A percentile compares a stretch with the other conserved stretches of the same genome.
phyloP scores from a whole-genome alignment of 2,113 vertebrate species.

The Podarcis muralis region DNA sequence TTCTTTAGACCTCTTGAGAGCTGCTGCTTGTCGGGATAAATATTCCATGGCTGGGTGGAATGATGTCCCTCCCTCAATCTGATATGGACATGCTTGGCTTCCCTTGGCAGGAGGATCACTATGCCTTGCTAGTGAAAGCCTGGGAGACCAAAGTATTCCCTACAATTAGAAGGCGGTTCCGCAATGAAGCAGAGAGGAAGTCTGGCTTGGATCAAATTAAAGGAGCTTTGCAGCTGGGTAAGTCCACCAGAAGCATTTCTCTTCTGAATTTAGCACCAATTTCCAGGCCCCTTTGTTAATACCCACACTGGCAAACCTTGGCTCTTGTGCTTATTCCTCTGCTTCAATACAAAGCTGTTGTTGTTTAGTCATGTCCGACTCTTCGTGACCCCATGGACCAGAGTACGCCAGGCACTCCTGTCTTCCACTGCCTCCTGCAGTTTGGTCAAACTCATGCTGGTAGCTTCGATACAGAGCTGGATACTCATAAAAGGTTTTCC shows the following conservation, averaged over 20 bases:
- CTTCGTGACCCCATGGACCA: too few species aligned
- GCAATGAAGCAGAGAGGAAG: conserved; percentile 97
- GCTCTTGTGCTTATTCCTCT: neutral
- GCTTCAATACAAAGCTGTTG: too few species aligned
- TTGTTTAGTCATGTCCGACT: too few species aligned
- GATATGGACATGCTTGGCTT: neutral
- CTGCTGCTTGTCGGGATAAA: too few species aligned
- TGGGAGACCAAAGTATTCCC: conserved; percentile 99
- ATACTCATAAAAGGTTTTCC: neutral
- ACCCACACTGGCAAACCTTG: neutral
- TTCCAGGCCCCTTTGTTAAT: neutral
- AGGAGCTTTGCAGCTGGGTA: conserved; percentile 95
- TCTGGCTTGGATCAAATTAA: conserved; percentile 98
- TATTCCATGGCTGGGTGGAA: too few species aligned
- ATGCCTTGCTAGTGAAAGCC: conserved; percentile 95
- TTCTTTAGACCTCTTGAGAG: neutral
- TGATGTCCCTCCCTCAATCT: neutral
- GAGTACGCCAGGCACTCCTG: too few species aligned
- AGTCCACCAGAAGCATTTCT: conserved; percentile 11
- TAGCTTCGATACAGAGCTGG: too few species aligned
- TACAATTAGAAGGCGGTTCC: conserved; percentile 96
- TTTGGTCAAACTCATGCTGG: too few species aligned
- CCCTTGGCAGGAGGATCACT: conserved; percentile 92
- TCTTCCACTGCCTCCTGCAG: too few species aligned
- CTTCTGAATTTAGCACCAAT: neutral